Conservation (phyloP, 2,888 invertebrate species). For the Clepsis dumicolana region DNA sequence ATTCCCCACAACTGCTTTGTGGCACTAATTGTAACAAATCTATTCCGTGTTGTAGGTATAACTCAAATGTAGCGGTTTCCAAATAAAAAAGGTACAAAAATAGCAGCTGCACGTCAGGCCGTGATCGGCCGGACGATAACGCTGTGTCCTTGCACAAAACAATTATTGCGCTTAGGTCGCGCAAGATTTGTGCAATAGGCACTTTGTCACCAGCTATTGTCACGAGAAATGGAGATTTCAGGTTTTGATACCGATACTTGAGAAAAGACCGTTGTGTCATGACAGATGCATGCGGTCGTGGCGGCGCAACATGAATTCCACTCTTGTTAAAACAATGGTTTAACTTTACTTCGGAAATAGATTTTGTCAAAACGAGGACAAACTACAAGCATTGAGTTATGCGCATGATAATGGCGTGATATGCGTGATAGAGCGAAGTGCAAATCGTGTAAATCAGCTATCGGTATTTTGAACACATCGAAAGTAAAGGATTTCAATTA, state of each 20-base stretch:
- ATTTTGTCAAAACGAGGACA: not conserved
- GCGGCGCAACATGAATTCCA: constrained; percentile 11
- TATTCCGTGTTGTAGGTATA: constrained; percentile 54
- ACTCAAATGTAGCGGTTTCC: constrained; percentile 58
- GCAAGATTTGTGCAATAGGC: constrained; percentile 72
- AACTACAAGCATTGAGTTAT: not conserved
- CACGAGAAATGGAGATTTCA: constrained; percentile 56
- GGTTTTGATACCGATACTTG: constrained; percentile 57
- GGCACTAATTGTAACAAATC: constrained; percentile 45
- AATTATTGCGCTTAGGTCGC: constrained; percentile 73
- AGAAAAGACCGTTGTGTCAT: constrained; percentile 46
- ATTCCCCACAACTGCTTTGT: not conserved
- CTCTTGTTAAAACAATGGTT: constrained; percentile 8
- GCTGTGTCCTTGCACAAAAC: constrained; percentile 80
- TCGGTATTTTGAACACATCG: too few species aligned
- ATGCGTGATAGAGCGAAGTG: too few species aligned
- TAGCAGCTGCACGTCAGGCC: constrained; percentile 75
- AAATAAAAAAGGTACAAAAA: constrained; percentile 66
- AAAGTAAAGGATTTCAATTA: not conserved
- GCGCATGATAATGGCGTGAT: not conserved
- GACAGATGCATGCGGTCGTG: constrained; percentile 35
- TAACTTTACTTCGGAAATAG: not conserved
- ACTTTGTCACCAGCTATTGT: constrained; percentile 65
- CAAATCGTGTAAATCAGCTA: too few species aligned
- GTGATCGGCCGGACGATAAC: constrained; percentile 73